Conservation (phyloP, 1,140 invertebrate species). For the Brachionus calyciflorus region DNA sequence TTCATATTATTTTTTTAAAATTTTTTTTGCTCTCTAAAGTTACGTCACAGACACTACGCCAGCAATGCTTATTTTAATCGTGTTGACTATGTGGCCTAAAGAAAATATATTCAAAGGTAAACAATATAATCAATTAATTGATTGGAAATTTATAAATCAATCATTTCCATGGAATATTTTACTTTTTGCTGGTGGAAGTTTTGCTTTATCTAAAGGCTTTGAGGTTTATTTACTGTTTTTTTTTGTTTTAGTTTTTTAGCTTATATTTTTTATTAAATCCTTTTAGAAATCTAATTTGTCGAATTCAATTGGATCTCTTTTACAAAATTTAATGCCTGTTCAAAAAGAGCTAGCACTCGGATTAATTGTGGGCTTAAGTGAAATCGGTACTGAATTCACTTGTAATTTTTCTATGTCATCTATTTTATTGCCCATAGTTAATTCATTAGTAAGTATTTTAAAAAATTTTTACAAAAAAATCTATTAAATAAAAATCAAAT, state of each 20-base stretch:
- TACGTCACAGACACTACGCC: conserved; percentile 32
- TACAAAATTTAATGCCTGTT: conserved; percentile 1
- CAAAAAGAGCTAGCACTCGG: conserved; percentile 1
- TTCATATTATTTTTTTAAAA: not conserved
- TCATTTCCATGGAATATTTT: conserved; percentile 37
- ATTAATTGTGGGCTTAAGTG: conserved; percentile 3
- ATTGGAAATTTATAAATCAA: conserved; percentile 16
- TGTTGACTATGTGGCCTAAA: conserved; percentile 4
- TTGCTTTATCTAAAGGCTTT: conserved; percentile 11
- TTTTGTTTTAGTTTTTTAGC: not conserved
- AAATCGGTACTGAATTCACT: conserved; percentile 34
- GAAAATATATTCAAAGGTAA: conserved; percentile 28
- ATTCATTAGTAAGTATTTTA: conserved; percentile 1
- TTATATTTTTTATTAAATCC: too few relatives aligned
- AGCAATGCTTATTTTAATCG: not conserved
- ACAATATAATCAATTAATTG: conserved; percentile 8
- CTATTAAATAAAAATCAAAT: too few relatives aligned
- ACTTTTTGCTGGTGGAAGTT: conserved; percentile 28
- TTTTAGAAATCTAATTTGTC: conserved; percentile 11
- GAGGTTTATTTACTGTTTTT: not conserved
- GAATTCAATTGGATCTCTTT: not conserved
- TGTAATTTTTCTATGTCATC: conserved; percentile 41
- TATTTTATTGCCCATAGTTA: conserved; percentile 2
- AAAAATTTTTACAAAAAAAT: not conserved
- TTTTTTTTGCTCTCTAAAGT: not conserved